phyloP scores from a whole-genome alignment of 2,113 vertebrate species.

The Cnemophilus loriae region DNA sequence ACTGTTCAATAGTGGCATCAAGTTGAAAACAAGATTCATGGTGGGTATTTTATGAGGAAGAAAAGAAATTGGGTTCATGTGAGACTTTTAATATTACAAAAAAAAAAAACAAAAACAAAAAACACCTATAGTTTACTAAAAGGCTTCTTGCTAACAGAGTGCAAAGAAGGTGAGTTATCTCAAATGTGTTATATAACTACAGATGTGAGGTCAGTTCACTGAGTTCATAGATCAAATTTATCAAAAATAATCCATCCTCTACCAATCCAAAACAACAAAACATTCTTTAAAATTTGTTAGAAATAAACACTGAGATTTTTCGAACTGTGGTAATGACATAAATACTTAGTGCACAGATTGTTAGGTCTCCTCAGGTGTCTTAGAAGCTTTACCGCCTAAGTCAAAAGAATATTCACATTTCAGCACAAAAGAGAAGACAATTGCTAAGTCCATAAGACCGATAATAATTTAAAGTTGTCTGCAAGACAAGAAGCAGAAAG shows the following conservation, averaged over 20 bases:
- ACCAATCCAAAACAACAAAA: neutral
- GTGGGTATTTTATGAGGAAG: neutral
- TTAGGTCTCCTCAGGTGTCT: neutral
- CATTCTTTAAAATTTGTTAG: neutral
- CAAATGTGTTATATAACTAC: neutral
- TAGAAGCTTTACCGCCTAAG: neutral
- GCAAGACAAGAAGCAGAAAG: neutral
- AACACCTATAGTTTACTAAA: neutral
- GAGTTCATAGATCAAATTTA: neutral
- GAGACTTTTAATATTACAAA: neutral
- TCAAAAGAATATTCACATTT: neutral
- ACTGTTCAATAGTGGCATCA: neutral
- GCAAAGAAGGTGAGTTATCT: neutral
- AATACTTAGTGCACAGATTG: neutral
- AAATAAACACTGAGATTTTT: neutral
- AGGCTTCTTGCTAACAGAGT: neutral
- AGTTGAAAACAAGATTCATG: neutral
- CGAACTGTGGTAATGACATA: neutral
- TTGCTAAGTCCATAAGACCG: neutral
- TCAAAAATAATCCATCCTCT: neutral
- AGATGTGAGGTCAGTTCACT: neutral
- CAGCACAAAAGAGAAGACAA: neutral
- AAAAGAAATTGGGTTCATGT: neutral
- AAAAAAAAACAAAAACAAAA: neutral
- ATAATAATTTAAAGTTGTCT: neutral